These are phyloP conservation scores for Lamellibrachia satsuma DNA, from an alignment of 2,888 invertebrate genomes.

Conservation along the genomic window DNA sequence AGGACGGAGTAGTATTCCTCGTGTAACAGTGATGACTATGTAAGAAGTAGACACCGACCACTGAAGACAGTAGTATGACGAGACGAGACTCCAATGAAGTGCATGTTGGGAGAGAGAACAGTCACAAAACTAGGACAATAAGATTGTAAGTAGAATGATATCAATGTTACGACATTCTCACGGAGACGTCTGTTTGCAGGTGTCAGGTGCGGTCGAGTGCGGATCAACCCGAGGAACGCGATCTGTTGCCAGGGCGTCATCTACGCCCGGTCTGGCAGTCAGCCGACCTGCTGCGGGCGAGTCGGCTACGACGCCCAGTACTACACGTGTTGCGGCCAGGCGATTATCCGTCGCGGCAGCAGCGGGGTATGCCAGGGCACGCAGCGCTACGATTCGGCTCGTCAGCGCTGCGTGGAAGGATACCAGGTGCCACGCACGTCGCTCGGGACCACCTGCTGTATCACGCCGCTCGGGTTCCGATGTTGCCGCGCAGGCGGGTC, in stretches of 20 bases:
- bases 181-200: not conserved
- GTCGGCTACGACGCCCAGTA: conserved; percentile 34
- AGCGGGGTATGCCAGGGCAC: conserved; percentile 25
- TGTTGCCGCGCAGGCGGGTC: conserved; percentile 29
- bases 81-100: not conserved
- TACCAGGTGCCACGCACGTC: conserved; percentile 21
- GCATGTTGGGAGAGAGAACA: not conserved
- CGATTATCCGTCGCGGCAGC: conserved; percentile 23
- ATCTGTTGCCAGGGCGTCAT: conserved; percentile 34
- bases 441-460: conserved; percentile 33
- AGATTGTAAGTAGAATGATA: not conserved
- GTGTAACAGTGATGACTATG: not conserved
- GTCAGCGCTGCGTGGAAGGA: conserved; percentile 25
- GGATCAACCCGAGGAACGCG: conserved; percentile 26
- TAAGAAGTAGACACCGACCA: not conserved
- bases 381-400: conserved; percentile 24
- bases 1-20: not conserved
- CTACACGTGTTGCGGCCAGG: conserved; percentile 31
- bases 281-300: conserved; percentile 33
- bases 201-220: not conserved
- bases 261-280: conserved; percentile 30
- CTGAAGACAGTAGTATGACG: not conserved
- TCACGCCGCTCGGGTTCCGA: conserved; percentile 14
- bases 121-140: not conserved
- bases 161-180: not conserved